These are phyloP conservation scores for Drosophila subsilvestris DNA, from an alignment of 2,888 invertebrate genomes.

Conservation along the genomic window DNA sequence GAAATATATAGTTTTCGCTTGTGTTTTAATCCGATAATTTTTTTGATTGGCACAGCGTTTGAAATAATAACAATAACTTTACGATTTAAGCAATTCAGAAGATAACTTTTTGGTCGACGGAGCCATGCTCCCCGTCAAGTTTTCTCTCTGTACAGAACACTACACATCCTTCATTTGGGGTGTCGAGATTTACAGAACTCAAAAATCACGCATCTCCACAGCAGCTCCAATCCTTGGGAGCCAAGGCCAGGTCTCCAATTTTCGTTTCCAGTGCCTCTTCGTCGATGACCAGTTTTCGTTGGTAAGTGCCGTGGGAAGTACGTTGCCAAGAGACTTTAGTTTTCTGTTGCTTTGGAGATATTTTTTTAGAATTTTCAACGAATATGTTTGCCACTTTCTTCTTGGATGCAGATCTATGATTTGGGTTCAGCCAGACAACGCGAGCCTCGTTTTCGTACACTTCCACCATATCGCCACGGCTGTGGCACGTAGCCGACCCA, in stretches of 20 bases:
- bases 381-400: neutral
- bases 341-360: neutral
- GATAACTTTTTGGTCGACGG: neutral
- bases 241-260: neutral
- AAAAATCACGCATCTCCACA: neutral
- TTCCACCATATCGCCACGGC: neutral
- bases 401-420: too few relatives aligned
- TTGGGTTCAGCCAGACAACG: neutral
- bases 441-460: neutral
- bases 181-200: neutral
- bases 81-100: neutral
- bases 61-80: neutral
- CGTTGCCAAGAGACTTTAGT: neutral
- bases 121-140: neutral
- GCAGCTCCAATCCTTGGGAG: neutral
- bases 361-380: neutral
- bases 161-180: neutral
- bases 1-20: slow-evolving; percentile 9
- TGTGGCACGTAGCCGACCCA: neutral
- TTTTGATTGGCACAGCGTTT: neutral
- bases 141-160: too few relatives aligned
- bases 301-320: neutral
- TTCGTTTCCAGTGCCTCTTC: neutral
- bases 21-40: neutral
- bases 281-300: neutral